Percentiles rank a stretch among this genome's conserved stretches.
These are phyloP conservation scores for Ypsolopha sequella DNA, from an alignment of 2,888 invertebrate species.

Conservation along the genomic window DNA sequence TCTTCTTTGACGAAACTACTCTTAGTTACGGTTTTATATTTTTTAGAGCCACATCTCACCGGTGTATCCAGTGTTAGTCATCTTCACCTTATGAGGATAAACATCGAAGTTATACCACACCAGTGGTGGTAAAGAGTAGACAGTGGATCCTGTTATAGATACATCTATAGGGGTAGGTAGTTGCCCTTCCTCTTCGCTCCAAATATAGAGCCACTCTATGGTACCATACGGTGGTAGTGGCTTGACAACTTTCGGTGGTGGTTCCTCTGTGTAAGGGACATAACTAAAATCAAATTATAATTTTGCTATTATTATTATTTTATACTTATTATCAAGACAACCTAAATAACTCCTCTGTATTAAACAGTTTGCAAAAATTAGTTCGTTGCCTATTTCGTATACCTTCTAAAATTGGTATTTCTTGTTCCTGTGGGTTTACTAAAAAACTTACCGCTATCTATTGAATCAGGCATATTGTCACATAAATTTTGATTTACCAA, in stretches of 20 bases:
- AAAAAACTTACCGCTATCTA: no score
- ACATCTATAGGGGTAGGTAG: constrained; percentile 50
- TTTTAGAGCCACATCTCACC: constrained; percentile 42
- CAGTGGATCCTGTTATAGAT: constrained; percentile 44
- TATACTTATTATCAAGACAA: no score
- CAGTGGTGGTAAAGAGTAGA: constrained; percentile 54
- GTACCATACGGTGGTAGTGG: constrained; percentile 31
- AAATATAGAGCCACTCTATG: constrained; percentile 43
- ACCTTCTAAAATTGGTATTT: no score
- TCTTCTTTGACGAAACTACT: no score
- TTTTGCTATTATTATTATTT: no score
- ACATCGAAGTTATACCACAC: constrained; percentile 71
- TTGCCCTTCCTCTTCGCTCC: constrained; percentile 37
- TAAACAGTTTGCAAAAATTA: no score
- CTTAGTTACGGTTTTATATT: neutral
- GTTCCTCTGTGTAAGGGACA: constrained; percentile 12
- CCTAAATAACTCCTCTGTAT: no score
- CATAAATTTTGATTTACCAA: no score
- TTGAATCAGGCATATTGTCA: no score
- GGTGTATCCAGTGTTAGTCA: constrained; percentile 77
- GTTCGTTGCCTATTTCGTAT: no score
- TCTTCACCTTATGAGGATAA: constrained; percentile 72
- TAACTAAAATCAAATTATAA: no score
- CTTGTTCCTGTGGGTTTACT: no score
- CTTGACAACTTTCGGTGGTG: constrained; percentile 13